Evolutionary conservation across 2,797 vertebrate genomes (phyloP), one percentile per base, ranked within the genome.

Genomic region (Anniella stebbinsi): DNA sequence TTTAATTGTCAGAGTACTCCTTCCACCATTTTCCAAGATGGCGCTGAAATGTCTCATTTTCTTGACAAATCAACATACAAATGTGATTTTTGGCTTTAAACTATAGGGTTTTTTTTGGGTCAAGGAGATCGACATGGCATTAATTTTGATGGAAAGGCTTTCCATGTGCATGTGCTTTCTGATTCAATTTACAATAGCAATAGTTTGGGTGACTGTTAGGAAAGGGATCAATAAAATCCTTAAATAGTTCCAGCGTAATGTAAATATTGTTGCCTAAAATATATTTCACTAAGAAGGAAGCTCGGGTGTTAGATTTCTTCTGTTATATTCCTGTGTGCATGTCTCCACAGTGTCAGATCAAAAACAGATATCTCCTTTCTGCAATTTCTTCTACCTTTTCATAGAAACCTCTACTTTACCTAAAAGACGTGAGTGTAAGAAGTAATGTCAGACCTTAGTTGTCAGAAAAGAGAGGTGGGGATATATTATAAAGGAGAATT

Each of bases 401-500:
- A 36, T 25, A 7, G 33, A 60, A 80, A 9, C 9, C 13, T 80
- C 4, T 54, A 51, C 77, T n/a, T 51, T n/a, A 18, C 30, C 38
- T 80, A 33, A 54, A 15, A 38, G 15, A 1, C 72, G 15, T 73
- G 72, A 36, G 15, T 57, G 51, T 28, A 33, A n/a, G 33, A 80
- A 57, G 48, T n/a, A 78, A 1, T 38, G 3, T 38, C 15, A 78
- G 41, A 78, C 41, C 4, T 30, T 28, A 30, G 25, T 15, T 4
- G 11, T 48, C 76, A 51, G 76, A 85, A 92, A 91, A 81, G 80
- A 90, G 76, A 87, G 88, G 66, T 85, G 5, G 13, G 8, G 3
- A 12, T 45, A 73, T 73, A 60, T n/a, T 75, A 4, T 70, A 38
- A 80, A 41, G 9, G 13, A 54, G 30, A 45, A 67, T 45, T 28